Evolutionary conservation across 2,888 invertebrate genomes (phyloP).

Genomic region (Flexamia atlantica): DNA sequence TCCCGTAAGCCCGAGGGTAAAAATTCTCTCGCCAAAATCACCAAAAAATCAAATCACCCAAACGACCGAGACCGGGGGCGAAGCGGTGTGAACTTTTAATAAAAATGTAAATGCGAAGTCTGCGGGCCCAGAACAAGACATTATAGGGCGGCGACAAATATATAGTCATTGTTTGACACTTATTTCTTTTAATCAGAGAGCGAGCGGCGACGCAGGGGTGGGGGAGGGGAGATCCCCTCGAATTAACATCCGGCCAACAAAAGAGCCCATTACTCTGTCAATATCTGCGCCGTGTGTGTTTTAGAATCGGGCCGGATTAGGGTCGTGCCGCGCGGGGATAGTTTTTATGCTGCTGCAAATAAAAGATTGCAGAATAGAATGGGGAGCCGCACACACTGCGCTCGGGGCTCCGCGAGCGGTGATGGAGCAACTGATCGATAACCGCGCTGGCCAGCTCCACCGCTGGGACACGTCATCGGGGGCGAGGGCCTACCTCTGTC

Average conservation of each 20-base stretch:
- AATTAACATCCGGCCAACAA: conserved; percentile 61
- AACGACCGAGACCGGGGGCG: conserved; percentile 31
- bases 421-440: conserved; percentile 1
- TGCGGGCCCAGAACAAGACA: conserved; percentile 48
- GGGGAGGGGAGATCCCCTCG: conserved; percentile 11
- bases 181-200: conserved; percentile 56
- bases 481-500: not conserved
- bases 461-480: not conserved
- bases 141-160: conserved; percentile 43
- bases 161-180: conserved; percentile 58
- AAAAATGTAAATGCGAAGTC: conserved; percentile 46
- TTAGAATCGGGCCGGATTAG: conserved; percentile 53
- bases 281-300: conserved; percentile 62
- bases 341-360: conserved; percentile 59
- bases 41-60: conserved; percentile 48
- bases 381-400: conserved; percentile 45
- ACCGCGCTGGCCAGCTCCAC: not conserved
- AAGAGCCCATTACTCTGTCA: conserved; percentile 62
- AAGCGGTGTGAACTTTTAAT: conserved; percentile 59
- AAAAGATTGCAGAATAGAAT: conserved; percentile 62
- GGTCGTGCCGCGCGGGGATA: conserved; percentile 51
- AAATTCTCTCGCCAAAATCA: conserved; percentile 30
- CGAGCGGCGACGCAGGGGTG: not conserved
- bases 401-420: not conserved
- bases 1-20: not conserved